Evolutionary conservation across 2,888 invertebrate species (phyloP).

Genomic region (Drosophila melanocephala): DNA sequence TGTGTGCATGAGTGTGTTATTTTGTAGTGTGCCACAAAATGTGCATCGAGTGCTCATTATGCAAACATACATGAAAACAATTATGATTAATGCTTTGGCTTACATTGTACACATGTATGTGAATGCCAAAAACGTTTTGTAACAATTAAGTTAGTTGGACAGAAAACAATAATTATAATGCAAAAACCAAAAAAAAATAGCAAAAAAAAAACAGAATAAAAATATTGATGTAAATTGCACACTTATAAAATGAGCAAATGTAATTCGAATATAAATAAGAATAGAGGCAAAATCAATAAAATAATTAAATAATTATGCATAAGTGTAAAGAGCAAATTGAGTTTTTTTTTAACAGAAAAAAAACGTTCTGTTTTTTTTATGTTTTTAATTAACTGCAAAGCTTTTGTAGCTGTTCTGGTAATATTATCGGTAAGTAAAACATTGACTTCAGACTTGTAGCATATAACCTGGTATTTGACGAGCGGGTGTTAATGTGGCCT

Average conservation of each 20-base stretch:
- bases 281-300: slow-evolving; percentile 52
- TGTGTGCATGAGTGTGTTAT: slow-evolving; percentile 11
- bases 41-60: slow-evolving; percentile 10
- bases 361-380: not conserved
- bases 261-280: slow-evolving; percentile 34
- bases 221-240: slow-evolving; percentile 49
- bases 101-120: slow-evolving; percentile 49
- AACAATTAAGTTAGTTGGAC: slow-evolving; percentile 80
- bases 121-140: slow-evolving; percentile 54
- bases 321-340: slow-evolving; percentile 52
- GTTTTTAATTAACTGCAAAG: not conserved
- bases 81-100: slow-evolving; percentile 22
- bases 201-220: slow-evolving; percentile 1
- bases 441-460: too few species aligned
- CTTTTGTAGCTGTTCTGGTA: not conserved
- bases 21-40: slow-evolving; percentile 16
- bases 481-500: too few species aligned
- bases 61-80: slow-evolving; percentile 16
- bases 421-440: not conserved
- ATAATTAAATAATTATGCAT: slow-evolving; percentile 62
- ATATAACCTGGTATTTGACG: too few species aligned
- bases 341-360: not conserved
- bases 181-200: slow-evolving; percentile 29
- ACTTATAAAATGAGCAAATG: slow-evolving; percentile 20
- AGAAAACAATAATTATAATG: slow-evolving; percentile 80